Base-by-base conservation (phyloP, 2,797 vertebrate genomes). In the Hyperoplus immaculatus region DNA sequence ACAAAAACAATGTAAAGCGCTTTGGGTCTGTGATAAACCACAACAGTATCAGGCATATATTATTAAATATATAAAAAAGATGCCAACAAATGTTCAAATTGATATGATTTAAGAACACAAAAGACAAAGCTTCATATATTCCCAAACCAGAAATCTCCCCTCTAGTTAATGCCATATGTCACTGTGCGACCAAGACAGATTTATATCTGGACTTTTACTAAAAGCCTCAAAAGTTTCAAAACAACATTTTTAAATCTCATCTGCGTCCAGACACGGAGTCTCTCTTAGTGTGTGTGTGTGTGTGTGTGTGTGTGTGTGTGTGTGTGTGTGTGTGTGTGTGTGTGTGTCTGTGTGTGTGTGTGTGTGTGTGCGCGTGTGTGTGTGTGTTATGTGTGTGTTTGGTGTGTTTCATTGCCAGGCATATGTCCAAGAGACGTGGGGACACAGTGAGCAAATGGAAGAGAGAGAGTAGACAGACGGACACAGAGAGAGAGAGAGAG, bases 201-300 rank as follows among this genome's bases (percentile, higher is more conserved):
- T 85, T 78, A 89, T 87, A 86, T 86, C 83, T 80, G 72, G 66
- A 87, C 80, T 81, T 90, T 66, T 67, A 76, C 79, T 75, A 78
- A 90, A 86, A 89, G 84, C 83, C 80, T 83, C 83, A 29, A 81
- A 83, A 76, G 71, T 82, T 88, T 89, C 78, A 83, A 87, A 90
- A 87, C 85, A 85, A 75, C 86, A 70, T 86, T 84, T 87, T 77
- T 69, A 89, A 91, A 87, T 86, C 82, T 88, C 82, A 87, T 87
- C 71, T 53, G 54, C 72, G 55, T 81, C 56, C 72, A 87, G 72
- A 89, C 63, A 80, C 72, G n/a, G 39, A 77, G 69, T 69, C 67
- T 64, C 59, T 76, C 41, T 29, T 21, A 21, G 3, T 2, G 2
- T 29, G 29, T 29, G 2, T 29, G 29, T 29, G 29, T 29, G 29